Conservation (phyloP, 2,888 invertebrate genomes). For the Caenorhabditis becei region DNA sequence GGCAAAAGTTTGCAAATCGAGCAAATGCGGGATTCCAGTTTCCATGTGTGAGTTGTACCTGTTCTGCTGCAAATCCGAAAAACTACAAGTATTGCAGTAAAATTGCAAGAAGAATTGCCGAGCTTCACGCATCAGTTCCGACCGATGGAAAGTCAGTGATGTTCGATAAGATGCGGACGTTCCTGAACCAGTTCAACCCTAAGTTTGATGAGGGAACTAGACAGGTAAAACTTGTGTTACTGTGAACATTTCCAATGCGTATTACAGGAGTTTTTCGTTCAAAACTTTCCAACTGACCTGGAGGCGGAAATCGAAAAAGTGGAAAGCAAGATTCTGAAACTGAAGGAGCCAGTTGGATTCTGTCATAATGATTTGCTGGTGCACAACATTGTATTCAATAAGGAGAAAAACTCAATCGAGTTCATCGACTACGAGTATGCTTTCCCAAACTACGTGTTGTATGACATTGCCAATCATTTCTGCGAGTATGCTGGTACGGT, state of each 20-base stretch:
- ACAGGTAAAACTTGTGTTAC: conserved; percentile 22
- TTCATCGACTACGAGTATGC: conserved; percentile 99
- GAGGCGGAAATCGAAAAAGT: conserved; percentile 34
- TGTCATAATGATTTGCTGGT: conserved; percentile 97
- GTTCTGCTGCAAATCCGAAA: background rate
- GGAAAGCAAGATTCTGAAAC: conserved; percentile 41
- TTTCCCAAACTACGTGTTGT: conserved; percentile 93
- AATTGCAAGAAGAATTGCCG: conserved; percentile 72
- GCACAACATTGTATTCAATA: conserved; percentile 89
- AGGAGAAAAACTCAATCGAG: conserved; percentile 85
- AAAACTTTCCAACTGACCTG: conserved; percentile 50
- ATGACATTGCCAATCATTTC: conserved; percentile 98
- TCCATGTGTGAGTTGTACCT: conserved; percentile 31
- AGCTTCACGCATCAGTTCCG: conserved; percentile 73
- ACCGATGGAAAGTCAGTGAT: conserved; percentile 55
- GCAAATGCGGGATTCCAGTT: conserved; percentile 79
- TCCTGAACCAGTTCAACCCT: conserved; percentile 39
- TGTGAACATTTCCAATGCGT: background rate
- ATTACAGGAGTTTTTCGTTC: conserved; percentile 56
- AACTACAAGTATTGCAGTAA: conserved; percentile 55
- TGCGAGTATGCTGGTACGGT: conserved; percentile 92
- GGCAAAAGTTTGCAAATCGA: conserved; percentile 85
- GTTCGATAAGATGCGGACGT: conserved; percentile 64
- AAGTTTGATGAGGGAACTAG: conserved; percentile 35
- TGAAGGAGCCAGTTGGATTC: conserved; percentile 86